phyloP scores from a whole-genome alignment of 2,113 vertebrate genomes.

The Ciconia stormi region DNA sequence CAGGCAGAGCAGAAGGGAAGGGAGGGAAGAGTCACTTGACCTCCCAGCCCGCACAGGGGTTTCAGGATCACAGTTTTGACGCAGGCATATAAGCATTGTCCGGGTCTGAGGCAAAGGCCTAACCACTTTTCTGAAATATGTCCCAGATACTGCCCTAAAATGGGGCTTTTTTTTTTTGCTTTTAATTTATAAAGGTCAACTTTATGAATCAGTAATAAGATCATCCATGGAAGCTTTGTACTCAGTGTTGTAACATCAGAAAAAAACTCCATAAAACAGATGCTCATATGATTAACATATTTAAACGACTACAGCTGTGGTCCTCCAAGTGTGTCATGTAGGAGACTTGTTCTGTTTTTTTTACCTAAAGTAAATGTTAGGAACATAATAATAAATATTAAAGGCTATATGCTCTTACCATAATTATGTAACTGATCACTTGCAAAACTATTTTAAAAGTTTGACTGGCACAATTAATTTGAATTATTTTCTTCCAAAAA shows the following conservation, averaged over 20 bases:
- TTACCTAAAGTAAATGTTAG: neutral
- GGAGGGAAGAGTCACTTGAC: neutral
- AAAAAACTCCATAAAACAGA: neutral
- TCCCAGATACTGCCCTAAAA: neutral
- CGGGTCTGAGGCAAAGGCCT: neutral
- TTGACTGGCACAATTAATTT: neutral
- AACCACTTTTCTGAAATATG: neutral
- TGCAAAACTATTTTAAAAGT: neutral
- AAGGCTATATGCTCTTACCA: neutral
- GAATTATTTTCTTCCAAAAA: neutral
- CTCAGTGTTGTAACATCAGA: neutral
- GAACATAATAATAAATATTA: neutral
- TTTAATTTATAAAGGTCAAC: conserved; percentile 3
- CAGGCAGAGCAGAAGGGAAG: neutral
- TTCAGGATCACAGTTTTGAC: neutral
- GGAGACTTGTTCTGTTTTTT: neutral
- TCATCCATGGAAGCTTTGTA: neutral
- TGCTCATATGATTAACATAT: neutral
- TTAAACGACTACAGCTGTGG: neutral
- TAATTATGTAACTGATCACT: neutral
- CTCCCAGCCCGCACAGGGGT: neutral
- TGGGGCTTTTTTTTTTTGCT: neutral
- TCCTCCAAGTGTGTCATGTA: neutral
- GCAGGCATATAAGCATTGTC: neutral
- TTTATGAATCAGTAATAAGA: conserved; percentile 1